Percentiles rank a stretch among this genome's conserved stretches.
Conservation (phyloP, 92 coral and sea anemone species). For the Paragorgia papillata region DNA sequence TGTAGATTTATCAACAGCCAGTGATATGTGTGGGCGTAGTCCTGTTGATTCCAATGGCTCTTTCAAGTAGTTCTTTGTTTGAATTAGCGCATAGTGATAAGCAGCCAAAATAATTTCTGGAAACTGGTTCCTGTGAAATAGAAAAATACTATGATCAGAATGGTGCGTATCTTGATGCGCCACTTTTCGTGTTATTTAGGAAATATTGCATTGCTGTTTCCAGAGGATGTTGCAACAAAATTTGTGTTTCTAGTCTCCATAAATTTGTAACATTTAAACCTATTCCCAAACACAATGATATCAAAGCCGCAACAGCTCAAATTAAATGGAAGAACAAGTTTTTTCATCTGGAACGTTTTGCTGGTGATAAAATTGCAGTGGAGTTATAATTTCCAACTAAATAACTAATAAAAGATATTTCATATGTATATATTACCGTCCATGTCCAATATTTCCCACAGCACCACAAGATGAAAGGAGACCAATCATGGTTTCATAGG, state of each 20-base stretch:
- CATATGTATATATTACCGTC: not conserved
- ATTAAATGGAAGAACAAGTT: not conserved
- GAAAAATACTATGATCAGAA: not conserved
- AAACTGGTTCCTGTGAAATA: slow-evolving; percentile 14
- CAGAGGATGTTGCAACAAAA: not conserved
- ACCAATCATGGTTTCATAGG: slow-evolving; percentile 16
- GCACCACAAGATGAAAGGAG: slow-evolving; percentile 30
- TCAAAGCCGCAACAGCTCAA: not conserved
- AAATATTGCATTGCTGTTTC: no score
- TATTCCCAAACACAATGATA: not conserved
- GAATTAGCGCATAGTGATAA: not conserved
- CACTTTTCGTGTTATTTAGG: not conserved
- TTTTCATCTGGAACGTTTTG: not conserved
- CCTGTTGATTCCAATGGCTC: slow-evolving; percentile 10
- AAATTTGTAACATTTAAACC: not conserved
- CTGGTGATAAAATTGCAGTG: not conserved
- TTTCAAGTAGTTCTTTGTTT: slow-evolving; percentile 5
- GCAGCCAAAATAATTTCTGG: slow-evolving; percentile 13
- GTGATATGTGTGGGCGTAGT: slow-evolving; percentile 19
- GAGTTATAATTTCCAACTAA: not conserved
- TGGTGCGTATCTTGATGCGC: not conserved
- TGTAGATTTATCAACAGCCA: slow-evolving; percentile 21
- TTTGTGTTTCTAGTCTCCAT: not conserved
- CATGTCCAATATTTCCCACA: slow-evolving; percentile 32
- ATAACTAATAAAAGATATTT: not conserved